Percentiles rank a stretch among this genome's conserved stretches.
phyloP scores from a whole-genome alignment of 2,888 invertebrate genomes.

The Cephus runcator region DNA sequence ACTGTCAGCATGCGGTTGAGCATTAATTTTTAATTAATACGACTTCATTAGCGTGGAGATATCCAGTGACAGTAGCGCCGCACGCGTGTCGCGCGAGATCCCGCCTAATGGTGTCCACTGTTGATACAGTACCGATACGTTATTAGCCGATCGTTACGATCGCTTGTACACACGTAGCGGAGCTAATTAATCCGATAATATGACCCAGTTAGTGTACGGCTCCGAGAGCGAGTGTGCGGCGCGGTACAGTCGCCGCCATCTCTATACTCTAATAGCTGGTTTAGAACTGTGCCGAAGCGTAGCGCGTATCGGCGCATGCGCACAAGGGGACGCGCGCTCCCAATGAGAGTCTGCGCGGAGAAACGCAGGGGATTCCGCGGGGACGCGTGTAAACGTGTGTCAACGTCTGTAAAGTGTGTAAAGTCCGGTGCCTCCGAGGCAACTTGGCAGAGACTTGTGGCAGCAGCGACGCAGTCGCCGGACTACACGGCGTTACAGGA shows the following conservation, averaged over 20 bases:
- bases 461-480: background rate
- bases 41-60: constrained; percentile 48
- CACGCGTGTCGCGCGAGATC: constrained; percentile 24
- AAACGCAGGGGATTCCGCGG: background rate
- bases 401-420: background rate
- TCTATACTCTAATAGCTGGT: background rate
- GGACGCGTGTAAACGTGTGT: constrained; percentile 4
- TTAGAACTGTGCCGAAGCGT: background rate
- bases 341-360: background rate
- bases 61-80: constrained; percentile 30
- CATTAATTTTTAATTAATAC: constrained; percentile 49
- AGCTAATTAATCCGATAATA: constrained; percentile 52
- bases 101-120: constrained; percentile 24
- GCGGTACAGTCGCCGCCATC: background rate
- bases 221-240: background rate
- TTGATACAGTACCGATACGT: constrained; percentile 25
- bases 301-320: background rate
- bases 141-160: constrained; percentile 34
- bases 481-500: background rate
- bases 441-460: background rate
- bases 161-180: constrained; percentile 29
- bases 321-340: background rate
- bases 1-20: constrained; percentile 23
- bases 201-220: constrained; percentile 32
- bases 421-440: constrained; percentile 1